A percentile compares a stretch with the other conserved stretches of the same genome.
Evolutionary conservation across 2,797 vertebrate species (phyloP).

Genomic region (Takifugu ocellatus): DNA sequence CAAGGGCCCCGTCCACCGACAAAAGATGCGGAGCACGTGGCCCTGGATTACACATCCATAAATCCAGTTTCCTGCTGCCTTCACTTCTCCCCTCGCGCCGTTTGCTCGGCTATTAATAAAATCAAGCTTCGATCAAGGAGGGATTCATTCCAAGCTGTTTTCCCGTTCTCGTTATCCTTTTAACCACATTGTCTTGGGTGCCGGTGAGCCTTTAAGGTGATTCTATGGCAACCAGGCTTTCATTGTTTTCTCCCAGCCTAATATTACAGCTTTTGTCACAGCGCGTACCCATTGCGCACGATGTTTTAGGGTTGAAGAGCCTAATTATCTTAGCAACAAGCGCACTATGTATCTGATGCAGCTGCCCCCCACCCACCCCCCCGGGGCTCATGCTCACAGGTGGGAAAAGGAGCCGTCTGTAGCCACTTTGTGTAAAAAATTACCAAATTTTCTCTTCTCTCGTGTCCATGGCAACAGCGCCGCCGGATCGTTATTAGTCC

Average conservation of each 20-base stretch:
- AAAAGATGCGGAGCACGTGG: conserved; percentile 52
- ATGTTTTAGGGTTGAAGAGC: no score
- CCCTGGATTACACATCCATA: conserved; percentile 14
- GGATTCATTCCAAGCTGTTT: conserved; percentile 46
- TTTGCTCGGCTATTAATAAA: conserved; percentile 25
- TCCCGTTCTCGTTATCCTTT: conserved; percentile 47
- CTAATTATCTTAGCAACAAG: no score
- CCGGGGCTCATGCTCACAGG: no score
- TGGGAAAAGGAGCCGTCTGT: background rate
- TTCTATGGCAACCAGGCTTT: conserved; percentile 61
- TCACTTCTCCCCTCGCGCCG: conserved; percentile 1
- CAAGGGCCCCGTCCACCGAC: conserved; percentile 40
- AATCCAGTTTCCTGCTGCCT: conserved; percentile 4
- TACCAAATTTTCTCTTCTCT: conserved; percentile 25
- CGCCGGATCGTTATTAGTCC: conserved; percentile 23
- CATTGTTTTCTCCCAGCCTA: conserved; percentile 52
- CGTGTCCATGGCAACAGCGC: conserved; percentile 44
- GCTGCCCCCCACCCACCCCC: no score
- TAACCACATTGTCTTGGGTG: conserved; percentile 48
- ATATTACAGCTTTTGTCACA: conserved; percentile 6
- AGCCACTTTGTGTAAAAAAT: conserved; percentile 17
- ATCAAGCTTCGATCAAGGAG: conserved; percentile 20
- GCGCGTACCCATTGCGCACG: no score
- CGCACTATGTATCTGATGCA: no score
- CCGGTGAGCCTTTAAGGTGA: conserved; percentile 31